A percentile compares a stretch with the other conserved stretches of the same genome.
These are phyloP conservation scores for Pterostichus madidus DNA, from an alignment of 2,888 invertebrate species.

Conservation along the genomic window DNA sequence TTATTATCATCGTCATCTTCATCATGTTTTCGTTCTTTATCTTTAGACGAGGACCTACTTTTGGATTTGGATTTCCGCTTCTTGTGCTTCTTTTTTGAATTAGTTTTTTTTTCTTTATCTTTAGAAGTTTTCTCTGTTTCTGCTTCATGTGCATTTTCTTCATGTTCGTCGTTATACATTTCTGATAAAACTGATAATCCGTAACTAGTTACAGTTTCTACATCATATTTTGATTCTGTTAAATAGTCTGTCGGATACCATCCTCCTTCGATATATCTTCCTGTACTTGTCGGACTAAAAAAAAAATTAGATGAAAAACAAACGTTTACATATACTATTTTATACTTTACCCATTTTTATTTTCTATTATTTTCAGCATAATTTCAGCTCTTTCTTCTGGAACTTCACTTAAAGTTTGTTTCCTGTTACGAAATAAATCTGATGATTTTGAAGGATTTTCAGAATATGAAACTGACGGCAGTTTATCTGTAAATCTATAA, in stretches of 20 bases:
- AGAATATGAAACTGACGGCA: constrained; percentile 72
- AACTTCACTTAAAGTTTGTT: constrained; percentile 71
- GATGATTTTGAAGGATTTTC: constrained; percentile 70
- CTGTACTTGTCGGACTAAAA: constrained; percentile 20
- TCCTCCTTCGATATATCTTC: constrained; percentile 2
- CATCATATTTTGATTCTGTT: constrained; percentile 25
- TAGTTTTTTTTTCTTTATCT: constrained; percentile 62
- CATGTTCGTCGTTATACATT: constrained; percentile 66
- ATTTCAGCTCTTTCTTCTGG: constrained; percentile 70
- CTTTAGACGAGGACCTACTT: constrained; percentile 57
- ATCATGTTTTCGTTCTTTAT: constrained; percentile 43
- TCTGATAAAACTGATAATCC: constrained; percentile 66
- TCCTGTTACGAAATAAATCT: constrained; percentile 70
- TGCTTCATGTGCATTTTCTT: constrained; percentile 58
- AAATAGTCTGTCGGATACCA: constrained; percentile 62
- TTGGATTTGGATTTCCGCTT: constrained; percentile 56
- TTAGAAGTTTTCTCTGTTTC: constrained; percentile 51
- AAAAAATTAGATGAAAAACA: constrained; percentile 4
- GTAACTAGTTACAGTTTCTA: constrained; percentile 49
- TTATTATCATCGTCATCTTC: constrained; percentile 16
- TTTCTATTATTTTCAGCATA: constrained; percentile 67
- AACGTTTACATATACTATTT: neutral
- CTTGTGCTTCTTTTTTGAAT: constrained; percentile 53
- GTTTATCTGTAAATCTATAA: constrained; percentile 72
- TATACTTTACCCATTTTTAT: constrained; percentile 53